Evolutionary conservation across 2,113 vertebrate species (phyloP).

Genomic region (Megaceryle maxima): DNA sequence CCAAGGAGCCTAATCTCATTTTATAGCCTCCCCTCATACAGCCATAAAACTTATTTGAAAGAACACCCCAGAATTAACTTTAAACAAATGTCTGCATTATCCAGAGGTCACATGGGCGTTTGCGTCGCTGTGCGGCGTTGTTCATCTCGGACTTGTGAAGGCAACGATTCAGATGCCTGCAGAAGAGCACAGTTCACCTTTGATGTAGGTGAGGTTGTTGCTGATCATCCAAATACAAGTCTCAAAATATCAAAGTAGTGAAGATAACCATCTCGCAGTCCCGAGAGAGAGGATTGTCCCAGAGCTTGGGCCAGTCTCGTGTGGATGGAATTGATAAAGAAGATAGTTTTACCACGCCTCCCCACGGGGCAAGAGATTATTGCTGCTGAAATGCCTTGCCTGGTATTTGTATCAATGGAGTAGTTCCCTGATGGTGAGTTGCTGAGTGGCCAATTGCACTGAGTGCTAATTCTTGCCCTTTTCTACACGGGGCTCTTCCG

Average conservation of each 20-base stretch:
- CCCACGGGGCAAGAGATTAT: not conserved
- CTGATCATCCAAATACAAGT: not conserved
- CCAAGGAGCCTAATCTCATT: not conserved
- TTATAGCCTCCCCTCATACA: slow-evolving; percentile 21
- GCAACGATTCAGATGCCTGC: not conserved
- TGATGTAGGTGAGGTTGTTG: not conserved
- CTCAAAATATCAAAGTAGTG: not conserved
- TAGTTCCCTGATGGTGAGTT: not conserved
- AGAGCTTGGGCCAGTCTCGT: not conserved
- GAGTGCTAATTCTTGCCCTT: not conserved
- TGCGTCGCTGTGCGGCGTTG: not conserved
- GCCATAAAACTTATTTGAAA: slow-evolving; percentile 1
- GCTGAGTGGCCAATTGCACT: not conserved
- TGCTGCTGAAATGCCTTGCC: not conserved
- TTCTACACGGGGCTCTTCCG: not conserved
- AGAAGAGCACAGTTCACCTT: not conserved
- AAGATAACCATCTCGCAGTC: not conserved
- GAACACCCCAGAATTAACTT: slow-evolving; percentile 13
- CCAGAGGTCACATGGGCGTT: not conserved
- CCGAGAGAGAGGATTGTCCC: not conserved
- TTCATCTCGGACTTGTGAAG: not conserved
- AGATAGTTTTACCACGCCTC: not conserved
- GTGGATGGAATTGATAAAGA: not conserved
- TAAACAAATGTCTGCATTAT: not conserved
- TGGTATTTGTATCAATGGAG: not conserved